Percentiles rank a stretch among this genome's conserved stretches.
phyloP scores from a whole-genome alignment of 1,140 invertebrate genomes.

The Bombus picipes region DNA sequence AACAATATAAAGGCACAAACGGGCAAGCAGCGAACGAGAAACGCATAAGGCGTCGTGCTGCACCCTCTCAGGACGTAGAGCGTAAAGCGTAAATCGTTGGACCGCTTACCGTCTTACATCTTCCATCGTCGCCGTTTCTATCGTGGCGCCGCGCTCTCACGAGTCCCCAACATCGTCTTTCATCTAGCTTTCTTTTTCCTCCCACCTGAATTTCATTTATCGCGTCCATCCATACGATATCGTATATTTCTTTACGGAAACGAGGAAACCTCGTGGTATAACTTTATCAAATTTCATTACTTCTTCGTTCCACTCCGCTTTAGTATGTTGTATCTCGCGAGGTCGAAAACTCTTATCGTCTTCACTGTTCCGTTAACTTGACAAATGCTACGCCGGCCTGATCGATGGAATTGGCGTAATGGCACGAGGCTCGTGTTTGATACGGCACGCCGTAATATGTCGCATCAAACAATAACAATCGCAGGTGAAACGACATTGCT shows the following conservation, averaged over 20 bases:
- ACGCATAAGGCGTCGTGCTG: conserved; percentile 52
- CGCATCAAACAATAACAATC: conserved; percentile 40
- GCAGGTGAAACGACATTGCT: neutral
- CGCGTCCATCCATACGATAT: neutral
- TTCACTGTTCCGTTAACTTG: conserved; percentile 25
- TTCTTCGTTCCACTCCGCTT: neutral
- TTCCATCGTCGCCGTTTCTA: conserved; percentile 25
- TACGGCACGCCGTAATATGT: conserved; percentile 33
- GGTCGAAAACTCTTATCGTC: conserved; percentile 35
- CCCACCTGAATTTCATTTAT: neutral
- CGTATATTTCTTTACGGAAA: conserved; percentile 33
- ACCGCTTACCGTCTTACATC: conserved; percentile 19
- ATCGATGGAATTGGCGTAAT: conserved; percentile 54
- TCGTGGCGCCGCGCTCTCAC: too few relatives aligned
- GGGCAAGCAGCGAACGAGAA: conserved; percentile 48
- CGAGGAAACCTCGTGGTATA: conserved; percentile 47
- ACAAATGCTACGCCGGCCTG: conserved; percentile 10
- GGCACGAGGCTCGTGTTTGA: neutral
- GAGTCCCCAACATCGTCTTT: neutral
- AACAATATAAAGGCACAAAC: conserved; percentile 51
- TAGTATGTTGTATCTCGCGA: neutral
- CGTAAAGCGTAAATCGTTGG: conserved; percentile 47
- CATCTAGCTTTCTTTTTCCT: neutral
- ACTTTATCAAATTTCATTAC: conserved; percentile 70
- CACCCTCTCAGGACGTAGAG: conserved; percentile 13